These are phyloP conservation scores for Amazonetta brasiliensis DNA, from an alignment of 2,797 vertebrate genomes.

Conservation along the genomic window DNA sequence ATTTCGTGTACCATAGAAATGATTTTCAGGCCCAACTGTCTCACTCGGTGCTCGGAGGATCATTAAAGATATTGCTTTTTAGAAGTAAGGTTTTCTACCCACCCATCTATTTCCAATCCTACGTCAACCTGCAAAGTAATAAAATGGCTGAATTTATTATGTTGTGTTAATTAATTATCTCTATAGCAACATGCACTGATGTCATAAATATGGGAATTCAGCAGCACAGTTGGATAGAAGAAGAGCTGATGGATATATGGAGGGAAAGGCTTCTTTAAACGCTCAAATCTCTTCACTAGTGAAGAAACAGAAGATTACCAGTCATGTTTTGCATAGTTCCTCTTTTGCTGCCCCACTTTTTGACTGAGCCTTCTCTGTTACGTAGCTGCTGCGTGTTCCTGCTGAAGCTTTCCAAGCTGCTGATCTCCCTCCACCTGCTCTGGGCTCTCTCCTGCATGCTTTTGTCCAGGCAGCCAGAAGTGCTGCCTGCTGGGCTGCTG, in stretches of 20 bases:
- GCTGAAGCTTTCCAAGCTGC: neutral
- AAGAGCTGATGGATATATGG: neutral
- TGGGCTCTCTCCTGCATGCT: neutral
- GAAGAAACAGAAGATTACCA: neutral
- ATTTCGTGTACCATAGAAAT: neutral
- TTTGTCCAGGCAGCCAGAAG: fast-evolving
- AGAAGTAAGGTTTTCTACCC: neutral
- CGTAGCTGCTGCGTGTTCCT: neutral
- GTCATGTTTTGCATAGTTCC: neutral
- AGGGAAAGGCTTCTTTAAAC: neutral
- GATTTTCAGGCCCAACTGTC: neutral
- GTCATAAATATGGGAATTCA: constrained; percentile 22
- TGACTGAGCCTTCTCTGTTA: neutral
- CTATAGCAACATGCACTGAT: constrained; percentile 49
- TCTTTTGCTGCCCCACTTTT: neutral
- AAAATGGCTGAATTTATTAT: constrained; percentile 47
- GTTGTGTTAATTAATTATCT: constrained; percentile 69
- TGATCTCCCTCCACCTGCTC: neutral
- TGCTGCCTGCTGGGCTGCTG: neutral
- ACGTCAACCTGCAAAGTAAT: constrained; percentile 17
- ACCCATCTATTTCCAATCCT: neutral
- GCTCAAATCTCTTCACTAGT: neutral
- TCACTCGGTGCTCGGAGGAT: neutral
- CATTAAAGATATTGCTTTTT: neutral
- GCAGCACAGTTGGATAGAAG: neutral